A percentile compares a stretch with the other conserved stretches of the same genome.
Evolutionary conservation across 1,140 invertebrate species (phyloP).

Genomic region (Caenorhabditis briggsae): DNA sequence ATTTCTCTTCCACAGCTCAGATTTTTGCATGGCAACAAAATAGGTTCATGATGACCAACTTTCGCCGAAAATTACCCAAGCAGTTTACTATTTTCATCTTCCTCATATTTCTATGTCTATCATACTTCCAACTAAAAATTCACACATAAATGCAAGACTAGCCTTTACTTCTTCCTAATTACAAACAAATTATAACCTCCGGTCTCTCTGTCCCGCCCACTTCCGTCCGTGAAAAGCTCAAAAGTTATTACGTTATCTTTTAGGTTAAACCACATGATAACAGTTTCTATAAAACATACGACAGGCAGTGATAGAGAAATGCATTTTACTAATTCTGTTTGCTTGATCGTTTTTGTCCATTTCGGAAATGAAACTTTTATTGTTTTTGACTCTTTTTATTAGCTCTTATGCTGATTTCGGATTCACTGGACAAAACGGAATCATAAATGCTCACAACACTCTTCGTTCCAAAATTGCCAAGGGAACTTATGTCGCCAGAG

Average conservation of each 20-base stretch:
- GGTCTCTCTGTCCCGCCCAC: not conserved
- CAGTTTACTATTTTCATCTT: too few relatives aligned
- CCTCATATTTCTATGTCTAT: too few relatives aligned
- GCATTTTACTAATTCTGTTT: not conserved
- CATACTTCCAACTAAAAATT: too few relatives aligned
- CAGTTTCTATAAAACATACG: conserved; percentile 16
- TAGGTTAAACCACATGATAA: not conserved
- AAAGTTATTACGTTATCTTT: not conserved
- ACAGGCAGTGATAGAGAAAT: not conserved
- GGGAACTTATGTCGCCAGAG: conserved; percentile 45
- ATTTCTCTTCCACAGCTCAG: too few relatives aligned
- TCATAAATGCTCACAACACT: conserved; percentile 47
- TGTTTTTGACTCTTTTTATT: not conserved
- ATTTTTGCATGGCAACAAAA: too few relatives aligned
- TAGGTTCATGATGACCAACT: too few relatives aligned
- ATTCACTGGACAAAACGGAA: conserved; percentile 26
- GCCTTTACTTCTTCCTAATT: conserved; percentile 6
- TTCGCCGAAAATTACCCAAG: too few relatives aligned
- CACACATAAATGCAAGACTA: not conserved
- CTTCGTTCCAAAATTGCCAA: conserved; percentile 55
- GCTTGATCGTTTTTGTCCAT: not conserved
- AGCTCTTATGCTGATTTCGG: not conserved
- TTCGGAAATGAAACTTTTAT: not conserved
- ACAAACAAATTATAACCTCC: not conserved
- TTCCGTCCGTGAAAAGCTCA: conserved; percentile 10